phyloP scores from a whole-genome alignment of 2,113 vertebrate genomes.

The Aphelocoma coerulescens region DNA sequence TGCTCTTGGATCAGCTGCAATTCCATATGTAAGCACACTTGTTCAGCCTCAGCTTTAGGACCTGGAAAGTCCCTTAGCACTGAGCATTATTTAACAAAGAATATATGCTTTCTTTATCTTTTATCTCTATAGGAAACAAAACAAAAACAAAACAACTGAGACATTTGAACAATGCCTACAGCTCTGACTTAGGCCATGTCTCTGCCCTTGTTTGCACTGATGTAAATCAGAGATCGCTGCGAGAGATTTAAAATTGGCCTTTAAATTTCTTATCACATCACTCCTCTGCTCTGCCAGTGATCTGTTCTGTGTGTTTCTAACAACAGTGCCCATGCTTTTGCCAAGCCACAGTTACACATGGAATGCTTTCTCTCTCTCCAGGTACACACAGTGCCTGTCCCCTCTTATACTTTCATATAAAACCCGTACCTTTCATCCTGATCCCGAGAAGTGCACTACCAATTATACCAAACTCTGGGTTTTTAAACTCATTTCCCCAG shows the following conservation, averaged over 20 bases:
- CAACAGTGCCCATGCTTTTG: conserved; percentile 30
- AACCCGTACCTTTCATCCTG: neutral
- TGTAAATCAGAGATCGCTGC: conserved; percentile 57
- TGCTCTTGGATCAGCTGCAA: conserved; percentile 44
- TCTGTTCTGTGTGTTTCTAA: conserved; percentile 25
- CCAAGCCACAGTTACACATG: conserved; percentile 47
- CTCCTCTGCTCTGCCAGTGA: conserved; percentile 24
- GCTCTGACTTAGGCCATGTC: conserved; percentile 34
- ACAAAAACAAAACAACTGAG: conserved; percentile 38
- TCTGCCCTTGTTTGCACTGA: conserved; percentile 63
- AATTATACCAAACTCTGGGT: conserved; percentile 2
- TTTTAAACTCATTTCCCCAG: conserved; percentile 47
- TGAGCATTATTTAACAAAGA: conserved; percentile 44
- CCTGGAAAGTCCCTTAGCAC: conserved; percentile 54
- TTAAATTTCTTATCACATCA: conserved; percentile 55
- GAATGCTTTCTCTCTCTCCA: conserved; percentile 35
- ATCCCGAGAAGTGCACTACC: neutral
- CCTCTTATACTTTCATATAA: neutral
- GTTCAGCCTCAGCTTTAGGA: conserved; percentile 16
- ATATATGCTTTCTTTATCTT: conserved; percentile 50
- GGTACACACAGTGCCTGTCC: neutral
- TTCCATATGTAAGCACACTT: conserved; percentile 37
- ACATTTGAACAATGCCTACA: conserved; percentile 54
- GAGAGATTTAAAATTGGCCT: conserved; percentile 37
- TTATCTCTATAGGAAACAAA: conserved; percentile 64